Evolutionary conservation across 2,888 invertebrate genomes (phyloP).

Genomic region (Neoaliturus tenellus): DNA sequence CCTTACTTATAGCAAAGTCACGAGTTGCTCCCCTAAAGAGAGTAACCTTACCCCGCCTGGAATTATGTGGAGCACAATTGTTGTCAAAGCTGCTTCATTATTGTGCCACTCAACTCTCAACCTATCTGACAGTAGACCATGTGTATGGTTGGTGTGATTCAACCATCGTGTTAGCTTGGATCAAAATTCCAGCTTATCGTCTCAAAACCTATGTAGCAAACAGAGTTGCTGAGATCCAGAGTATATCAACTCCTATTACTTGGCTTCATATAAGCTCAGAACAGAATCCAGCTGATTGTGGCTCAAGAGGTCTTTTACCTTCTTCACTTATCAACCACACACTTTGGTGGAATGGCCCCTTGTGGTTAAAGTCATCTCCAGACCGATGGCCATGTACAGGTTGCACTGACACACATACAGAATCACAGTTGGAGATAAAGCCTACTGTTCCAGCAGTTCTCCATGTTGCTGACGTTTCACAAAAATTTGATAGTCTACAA

Average conservation of each 20-base stretch:
- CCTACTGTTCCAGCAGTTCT: too few relatives aligned
- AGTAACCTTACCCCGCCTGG: conserved; percentile 63
- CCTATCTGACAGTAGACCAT: conserved; percentile 57
- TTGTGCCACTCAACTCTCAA: conserved; percentile 55
- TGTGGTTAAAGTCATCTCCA: conserved; percentile 57
- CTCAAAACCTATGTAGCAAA: conserved; percentile 66
- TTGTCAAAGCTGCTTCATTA: conserved; percentile 63
- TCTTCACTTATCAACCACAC: conserved; percentile 57
- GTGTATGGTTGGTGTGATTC: conserved; percentile 63
- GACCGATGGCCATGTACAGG: conserved; percentile 57
- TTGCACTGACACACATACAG: too few relatives aligned
- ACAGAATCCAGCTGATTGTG: conserved; percentile 68
- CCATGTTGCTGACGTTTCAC: too few relatives aligned
- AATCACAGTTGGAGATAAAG: too few relatives aligned
- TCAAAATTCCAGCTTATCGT: conserved; percentile 60
- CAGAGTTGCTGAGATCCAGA: conserved; percentile 67
- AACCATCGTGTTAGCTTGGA: conserved; percentile 64
- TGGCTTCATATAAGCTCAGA: conserved; percentile 67
- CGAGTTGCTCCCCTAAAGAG: conserved; percentile 56
- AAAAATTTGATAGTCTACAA: too few relatives aligned
- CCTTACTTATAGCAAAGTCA: too few relatives aligned
- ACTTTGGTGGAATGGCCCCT: conserved; percentile 65
- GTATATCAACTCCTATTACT: conserved; percentile 57
- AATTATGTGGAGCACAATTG: conserved; percentile 62
- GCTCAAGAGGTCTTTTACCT: conserved; percentile 66